phyloP scores from a whole-genome alignment of 2,113 vertebrate genomes.

The Grus americana region DNA sequence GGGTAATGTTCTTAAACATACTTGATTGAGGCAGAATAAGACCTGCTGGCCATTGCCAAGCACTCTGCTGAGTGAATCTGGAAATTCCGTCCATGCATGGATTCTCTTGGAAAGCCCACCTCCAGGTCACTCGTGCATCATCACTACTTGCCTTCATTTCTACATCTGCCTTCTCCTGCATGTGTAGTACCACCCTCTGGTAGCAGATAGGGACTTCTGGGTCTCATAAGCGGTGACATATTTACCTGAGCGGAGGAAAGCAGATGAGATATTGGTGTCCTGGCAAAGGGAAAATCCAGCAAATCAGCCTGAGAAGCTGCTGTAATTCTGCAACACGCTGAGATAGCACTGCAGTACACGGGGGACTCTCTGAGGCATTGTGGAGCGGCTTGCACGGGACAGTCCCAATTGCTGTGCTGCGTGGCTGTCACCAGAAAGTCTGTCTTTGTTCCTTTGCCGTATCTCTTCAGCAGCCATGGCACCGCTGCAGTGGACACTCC shows the following conservation, averaged over 20 bases:
- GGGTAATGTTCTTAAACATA: neutral
- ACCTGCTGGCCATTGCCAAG: neutral
- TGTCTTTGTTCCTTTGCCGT: neutral
- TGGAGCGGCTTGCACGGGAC: rapidly evolving
- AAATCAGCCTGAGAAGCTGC: neutral
- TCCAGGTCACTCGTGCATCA: neutral
- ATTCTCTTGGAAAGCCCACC: neutral
- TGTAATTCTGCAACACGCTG: neutral
- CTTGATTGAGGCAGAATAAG: neutral
- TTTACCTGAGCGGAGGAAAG: neutral
- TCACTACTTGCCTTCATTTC: neutral
- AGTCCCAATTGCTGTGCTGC: neutral
- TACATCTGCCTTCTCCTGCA: neutral
- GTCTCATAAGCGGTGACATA: neutral
- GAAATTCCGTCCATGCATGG: neutral
- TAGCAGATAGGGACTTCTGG: neutral
- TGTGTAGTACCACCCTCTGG: neutral
- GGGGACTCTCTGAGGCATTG: neutral
- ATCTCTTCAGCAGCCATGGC: neutral
- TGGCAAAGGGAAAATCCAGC: neutral
- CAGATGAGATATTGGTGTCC: neutral
- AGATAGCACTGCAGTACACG: neutral
- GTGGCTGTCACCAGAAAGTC: neutral
- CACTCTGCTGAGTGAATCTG: neutral
- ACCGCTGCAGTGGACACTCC: neutral